Evolutionary conservation across 1,140 invertebrate genomes (phyloP).

Genomic region (Hydropsyche tenuis): DNA sequence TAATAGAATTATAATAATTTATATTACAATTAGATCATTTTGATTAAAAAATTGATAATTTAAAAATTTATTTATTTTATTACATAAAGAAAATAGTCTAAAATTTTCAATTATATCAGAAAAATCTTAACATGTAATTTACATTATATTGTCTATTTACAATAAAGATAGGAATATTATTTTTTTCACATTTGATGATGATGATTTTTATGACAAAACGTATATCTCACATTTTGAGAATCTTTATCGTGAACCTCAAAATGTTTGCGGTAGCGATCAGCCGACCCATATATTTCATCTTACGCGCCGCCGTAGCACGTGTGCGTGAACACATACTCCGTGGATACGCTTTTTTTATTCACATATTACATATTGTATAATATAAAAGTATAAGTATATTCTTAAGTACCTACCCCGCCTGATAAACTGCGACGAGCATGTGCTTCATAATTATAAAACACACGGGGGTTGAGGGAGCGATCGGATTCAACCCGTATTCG

Average conservation of each 20-base stretch:
- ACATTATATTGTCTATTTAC: no score
- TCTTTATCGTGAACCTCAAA: constrained; percentile 40
- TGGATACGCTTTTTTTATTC: constrained; percentile 37
- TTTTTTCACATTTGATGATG: no score
- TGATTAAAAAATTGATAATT: no score
- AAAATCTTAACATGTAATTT: no score
- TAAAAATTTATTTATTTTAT: no score
- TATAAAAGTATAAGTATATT: neutral
- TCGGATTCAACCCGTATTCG: constrained; percentile 17
- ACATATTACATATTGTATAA: no score
- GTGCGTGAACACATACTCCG: constrained; percentile 22
- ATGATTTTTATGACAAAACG: neutral
- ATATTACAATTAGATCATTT: no score
- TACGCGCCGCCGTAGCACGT: constrained; percentile 31
- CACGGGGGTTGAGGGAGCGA: constrained; percentile 27
- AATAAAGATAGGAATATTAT: no score
- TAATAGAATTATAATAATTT: no score
- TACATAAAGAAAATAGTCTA: no score
- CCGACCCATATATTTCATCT: constrained; percentile 48
- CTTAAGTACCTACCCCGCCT: constrained; percentile 44
- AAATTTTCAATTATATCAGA: no score
- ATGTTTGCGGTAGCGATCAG: constrained; percentile 50
- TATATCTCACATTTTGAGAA: no score
- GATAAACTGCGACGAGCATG: constrained; percentile 46
- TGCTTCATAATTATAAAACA: constrained; percentile 49